These are phyloP conservation scores for Gymnopithys bicolor DNA, from an alignment of 2,797 vertebrate genomes.

Conservation along the genomic window DNA sequence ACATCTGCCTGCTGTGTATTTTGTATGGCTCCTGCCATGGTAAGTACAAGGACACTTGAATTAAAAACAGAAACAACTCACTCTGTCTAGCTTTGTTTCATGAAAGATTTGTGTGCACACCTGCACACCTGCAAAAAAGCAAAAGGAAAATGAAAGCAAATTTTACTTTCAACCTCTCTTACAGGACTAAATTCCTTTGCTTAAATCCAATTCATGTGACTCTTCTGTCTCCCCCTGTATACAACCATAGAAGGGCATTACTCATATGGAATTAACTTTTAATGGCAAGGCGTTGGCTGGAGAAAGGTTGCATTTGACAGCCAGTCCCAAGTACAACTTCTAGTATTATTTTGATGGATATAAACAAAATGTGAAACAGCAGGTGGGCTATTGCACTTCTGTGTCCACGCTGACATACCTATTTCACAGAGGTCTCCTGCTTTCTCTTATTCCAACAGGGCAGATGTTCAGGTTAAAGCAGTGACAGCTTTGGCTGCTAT, in stretches of 20 bases:
- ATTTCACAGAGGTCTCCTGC: neutral
- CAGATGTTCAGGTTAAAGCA: no score
- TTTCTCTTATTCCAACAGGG: neutral
- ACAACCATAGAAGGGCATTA: neutral
- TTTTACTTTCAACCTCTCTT: neutral
- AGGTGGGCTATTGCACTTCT: neutral
- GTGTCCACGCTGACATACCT: neutral
- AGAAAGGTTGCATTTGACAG: neutral
- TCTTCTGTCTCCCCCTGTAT: neutral
- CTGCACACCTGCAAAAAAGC: neutral
- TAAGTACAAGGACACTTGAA: neutral
- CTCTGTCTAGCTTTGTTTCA: neutral
- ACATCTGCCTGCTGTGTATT: neutral
- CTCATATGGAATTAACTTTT: neutral
- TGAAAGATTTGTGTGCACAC: neutral
- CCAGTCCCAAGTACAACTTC: neutral
- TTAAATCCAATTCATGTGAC: constrained; percentile 38
- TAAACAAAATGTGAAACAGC: neutral
- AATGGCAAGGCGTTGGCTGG: neutral
- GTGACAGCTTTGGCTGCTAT: neutral
- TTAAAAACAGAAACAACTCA: neutral
- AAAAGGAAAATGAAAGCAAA: neutral
- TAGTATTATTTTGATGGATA: neutral
- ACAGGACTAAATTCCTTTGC: constrained; percentile 9
- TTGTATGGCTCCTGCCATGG: neutral